Evolutionary conservation across 1,140 invertebrate species (phyloP).

Genomic region (Drosophila nigrodunni): DNA sequence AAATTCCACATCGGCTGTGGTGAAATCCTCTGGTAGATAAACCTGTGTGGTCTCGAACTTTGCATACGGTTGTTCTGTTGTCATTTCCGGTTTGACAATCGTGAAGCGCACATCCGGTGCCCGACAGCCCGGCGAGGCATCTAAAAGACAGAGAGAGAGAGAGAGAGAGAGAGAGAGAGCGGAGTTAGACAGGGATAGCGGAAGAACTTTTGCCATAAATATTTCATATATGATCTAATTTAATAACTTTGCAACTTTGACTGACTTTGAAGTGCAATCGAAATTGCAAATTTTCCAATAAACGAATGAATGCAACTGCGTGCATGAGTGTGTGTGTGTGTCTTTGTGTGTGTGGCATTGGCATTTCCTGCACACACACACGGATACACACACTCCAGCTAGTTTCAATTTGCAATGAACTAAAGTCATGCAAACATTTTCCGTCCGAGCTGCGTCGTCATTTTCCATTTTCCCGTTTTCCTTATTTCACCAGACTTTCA

Average conservation of each 20-base stretch:
- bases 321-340: not conserved
- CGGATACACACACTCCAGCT: conserved; percentile 32
- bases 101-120: conserved; percentile 84
- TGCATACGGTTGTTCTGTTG: conserved; percentile 82
- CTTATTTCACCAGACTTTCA: conserved; percentile 28
- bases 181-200: not conserved
- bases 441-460: conserved; percentile 44
- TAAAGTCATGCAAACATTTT: conserved; percentile 68
- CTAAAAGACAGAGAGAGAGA: conserved; percentile 49
- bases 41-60: conserved; percentile 84
- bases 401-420: conserved; percentile 71
- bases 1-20: conserved; percentile 82
- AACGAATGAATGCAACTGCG: not conserved
- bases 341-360: conserved; percentile 43
- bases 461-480: conserved; percentile 31
- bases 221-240: conserved; percentile 80
- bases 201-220: conserved; percentile 68
- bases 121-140: conserved; percentile 81
- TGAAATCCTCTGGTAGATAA: conserved; percentile 83
- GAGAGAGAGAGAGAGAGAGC: conserved; percentile 5
- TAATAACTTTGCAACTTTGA: conserved; percentile 75
- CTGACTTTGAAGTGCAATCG: conserved; percentile 77
- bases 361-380: conserved; percentile 44
- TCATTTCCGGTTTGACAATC: conserved; percentile 79
- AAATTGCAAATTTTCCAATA: conserved; percentile 75